These are phyloP conservation scores for Melipona quadrifasciata DNA, from an alignment of 1,140 invertebrate species.

Conservation along the genomic window DNA sequence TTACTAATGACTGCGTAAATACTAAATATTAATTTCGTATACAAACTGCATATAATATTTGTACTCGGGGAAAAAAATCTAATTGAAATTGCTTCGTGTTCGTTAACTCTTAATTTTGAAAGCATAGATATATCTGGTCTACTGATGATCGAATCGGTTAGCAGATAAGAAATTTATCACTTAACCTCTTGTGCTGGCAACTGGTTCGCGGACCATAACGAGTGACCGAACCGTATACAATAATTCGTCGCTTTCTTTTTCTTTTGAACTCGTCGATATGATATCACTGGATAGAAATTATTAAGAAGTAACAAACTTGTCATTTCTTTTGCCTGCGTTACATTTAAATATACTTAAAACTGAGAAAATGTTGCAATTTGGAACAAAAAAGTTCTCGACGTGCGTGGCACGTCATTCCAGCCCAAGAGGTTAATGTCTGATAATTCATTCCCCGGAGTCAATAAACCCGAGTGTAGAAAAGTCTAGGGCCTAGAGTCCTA, in stretches of 20 bases:
- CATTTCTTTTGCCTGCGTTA: too few relatives aligned
- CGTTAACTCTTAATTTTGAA: neutral
- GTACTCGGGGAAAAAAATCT: neutral
- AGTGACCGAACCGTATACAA: too few relatives aligned
- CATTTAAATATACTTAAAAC: too few relatives aligned
- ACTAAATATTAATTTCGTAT: neutral
- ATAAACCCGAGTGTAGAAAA: constrained; percentile 18
- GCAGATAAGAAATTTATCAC: neutral
- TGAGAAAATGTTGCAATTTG: too few relatives aligned
- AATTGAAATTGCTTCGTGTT: neutral
- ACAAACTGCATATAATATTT: neutral
- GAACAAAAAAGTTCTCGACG: too few relatives aligned
- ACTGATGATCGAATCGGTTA: neutral
- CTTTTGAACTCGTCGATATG: too few relatives aligned
- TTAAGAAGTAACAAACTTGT: too few relatives aligned
- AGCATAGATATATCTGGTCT: neutral
- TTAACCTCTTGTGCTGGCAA: neutral
- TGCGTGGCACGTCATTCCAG: too few relatives aligned
- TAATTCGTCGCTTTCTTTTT: too few relatives aligned
- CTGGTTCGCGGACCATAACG: too few relatives aligned
- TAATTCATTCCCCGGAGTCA: neutral
- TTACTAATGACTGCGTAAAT: neutral
- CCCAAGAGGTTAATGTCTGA: neutral
- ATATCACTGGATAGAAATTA: too few relatives aligned
- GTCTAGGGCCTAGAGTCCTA: constrained; percentile 33